Evolutionary conservation across 1,140 invertebrate genomes (phyloP), one percentile per base, ranked within the genome.

Genomic region (Homarus americanus): DNA sequence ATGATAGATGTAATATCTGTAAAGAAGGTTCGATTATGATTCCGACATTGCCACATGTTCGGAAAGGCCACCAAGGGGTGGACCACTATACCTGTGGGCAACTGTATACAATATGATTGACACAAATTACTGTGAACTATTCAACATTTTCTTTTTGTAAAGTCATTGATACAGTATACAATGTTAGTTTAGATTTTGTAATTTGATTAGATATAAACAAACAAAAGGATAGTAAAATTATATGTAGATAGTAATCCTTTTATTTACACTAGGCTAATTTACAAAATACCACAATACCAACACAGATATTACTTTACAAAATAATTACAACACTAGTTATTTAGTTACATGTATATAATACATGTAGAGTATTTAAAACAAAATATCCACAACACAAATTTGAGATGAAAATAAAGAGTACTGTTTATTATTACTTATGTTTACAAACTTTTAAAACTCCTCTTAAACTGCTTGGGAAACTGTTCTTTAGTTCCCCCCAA

Each of bases 211-310:
- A 5, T 72, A 28, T 7, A 28, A 72, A 72, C 72, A 9, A 76
- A 40, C 4, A 76, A 76, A 24, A 76, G 73, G 40, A 38, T 76
- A 76, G 4, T 40, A 40, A n/a, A 40, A 76, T 40, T 4, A 3
- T 3, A 38, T 40, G 2, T 40, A 24, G 15, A 76, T 4, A 76
- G 28, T 49, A 28, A 40, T 24, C n/a, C n/a, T 76, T 76, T 76
- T 38, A 41, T 76, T 41, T 76, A 40, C 40, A 40, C 36, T 40
- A 76, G 5, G 24, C 73, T 76, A n/a, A 40, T 76, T 41, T 41
- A 76, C 73, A 76, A 40, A 38, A 76, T 40, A 76, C 73, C 36
- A 41, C 24, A 38, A 41, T 24, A 76, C 73, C 36, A 76, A 36
- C 28, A 2, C 73, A 76, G 10, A 24, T 76, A 40, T 41, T n/a